Evolutionary conservation across 2,888 invertebrate genomes (phyloP).

Genomic region (Pristionchus mayeri): DNA sequence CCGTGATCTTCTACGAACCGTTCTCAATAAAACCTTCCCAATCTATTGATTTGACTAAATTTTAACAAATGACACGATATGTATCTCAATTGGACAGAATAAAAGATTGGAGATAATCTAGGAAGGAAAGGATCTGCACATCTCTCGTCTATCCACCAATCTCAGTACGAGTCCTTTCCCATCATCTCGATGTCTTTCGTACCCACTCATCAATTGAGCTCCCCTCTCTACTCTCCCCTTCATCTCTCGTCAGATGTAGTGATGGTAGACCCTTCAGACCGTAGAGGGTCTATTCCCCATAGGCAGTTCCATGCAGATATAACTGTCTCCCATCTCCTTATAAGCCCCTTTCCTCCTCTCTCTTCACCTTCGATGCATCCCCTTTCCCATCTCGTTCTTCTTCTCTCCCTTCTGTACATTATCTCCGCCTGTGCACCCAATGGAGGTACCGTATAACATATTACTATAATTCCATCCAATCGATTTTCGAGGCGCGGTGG

Average conservation of each 20-base stretch:
- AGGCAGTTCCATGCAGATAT: not conserved
- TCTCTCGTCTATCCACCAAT: not conserved
- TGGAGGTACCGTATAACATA: conserved; percentile 15
- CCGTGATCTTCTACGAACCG: no score
- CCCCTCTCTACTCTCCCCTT: not conserved
- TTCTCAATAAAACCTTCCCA: no score
- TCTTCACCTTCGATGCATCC: not conserved
- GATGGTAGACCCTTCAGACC: no score
- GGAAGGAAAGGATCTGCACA: not conserved
- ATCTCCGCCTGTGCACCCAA: not conserved
- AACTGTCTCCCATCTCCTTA: not conserved
- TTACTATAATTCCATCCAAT: not conserved
- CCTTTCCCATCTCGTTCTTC: not conserved
- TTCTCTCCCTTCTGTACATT: not conserved
- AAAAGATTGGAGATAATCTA: not conserved
- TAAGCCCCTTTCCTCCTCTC: not conserved
- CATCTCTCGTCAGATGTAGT: not conserved
- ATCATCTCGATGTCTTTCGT: conserved; percentile 4
- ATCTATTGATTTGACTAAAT: no score
- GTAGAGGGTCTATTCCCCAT: no score
- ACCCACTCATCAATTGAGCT: conserved; percentile 16
- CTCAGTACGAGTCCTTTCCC: not conserved
- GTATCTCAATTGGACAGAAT: no score
- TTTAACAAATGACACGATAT: no score
- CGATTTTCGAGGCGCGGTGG: not conserved